Conservation (phyloP, 2,888 invertebrate genomes). For the Drosophila mimica region DNA sequence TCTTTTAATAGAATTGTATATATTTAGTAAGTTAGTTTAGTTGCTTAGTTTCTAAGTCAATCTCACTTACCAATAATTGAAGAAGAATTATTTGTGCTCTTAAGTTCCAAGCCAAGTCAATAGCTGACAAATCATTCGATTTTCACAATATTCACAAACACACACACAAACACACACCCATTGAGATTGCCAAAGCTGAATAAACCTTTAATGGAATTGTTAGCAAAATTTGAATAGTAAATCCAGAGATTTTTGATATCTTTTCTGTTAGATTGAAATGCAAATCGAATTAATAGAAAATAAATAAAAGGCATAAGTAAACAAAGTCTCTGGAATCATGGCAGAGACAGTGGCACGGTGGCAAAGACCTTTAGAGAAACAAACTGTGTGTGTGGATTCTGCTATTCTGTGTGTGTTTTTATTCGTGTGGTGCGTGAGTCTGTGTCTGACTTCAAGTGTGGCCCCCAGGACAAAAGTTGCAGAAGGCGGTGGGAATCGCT, state of each 20-base stretch:
- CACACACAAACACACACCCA: conserved; percentile 15
- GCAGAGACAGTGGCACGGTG: conserved; percentile 4
- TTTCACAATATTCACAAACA: conserved; percentile 27
- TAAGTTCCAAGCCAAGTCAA: conserved; percentile 53
- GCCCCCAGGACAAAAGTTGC: conserved; percentile 45
- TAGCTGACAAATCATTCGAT: conserved; percentile 49
- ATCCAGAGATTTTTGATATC: conserved; percentile 50
- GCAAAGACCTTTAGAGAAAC: conserved; percentile 56
- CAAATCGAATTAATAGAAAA: conserved; percentile 81
- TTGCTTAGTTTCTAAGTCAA: conserved; percentile 6
- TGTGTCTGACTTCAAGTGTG: conserved; percentile 47
- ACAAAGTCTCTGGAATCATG: conserved; percentile 45
- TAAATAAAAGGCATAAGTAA: conserved; percentile 73
- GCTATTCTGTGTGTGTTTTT: conserved; percentile 12
- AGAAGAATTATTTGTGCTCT: conserved; percentile 9
- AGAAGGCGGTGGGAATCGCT: conserved; percentile 55
- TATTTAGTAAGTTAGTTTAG: not conserved
- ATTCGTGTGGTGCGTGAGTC: conserved; percentile 38
- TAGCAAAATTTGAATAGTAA: conserved; percentile 65
- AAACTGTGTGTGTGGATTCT: conserved; percentile 22
- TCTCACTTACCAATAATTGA: conserved; percentile 54
- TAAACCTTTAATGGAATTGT: conserved; percentile 48
- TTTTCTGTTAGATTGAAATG: conserved; percentile 70
- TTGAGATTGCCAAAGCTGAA: conserved; percentile 32
- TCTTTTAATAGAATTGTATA: not conserved